Conservation (phyloP, 2,113 vertebrate species). For the Macquaria australasica region DNA sequence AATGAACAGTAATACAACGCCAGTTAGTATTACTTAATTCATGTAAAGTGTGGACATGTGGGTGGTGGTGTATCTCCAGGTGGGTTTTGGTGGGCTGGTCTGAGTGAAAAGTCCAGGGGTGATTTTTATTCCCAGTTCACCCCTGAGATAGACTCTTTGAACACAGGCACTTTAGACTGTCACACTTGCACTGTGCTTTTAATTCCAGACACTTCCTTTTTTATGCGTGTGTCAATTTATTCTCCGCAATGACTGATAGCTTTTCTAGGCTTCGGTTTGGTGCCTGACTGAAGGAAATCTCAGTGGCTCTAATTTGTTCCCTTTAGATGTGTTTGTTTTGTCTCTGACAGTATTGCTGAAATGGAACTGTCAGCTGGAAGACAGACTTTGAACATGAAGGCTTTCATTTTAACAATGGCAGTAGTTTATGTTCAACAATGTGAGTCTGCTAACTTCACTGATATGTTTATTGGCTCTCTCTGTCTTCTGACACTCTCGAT, state of each 20-base stretch:
- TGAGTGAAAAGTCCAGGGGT: not conserved
- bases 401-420: constrained; percentile 59
- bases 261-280: constrained; percentile 14
- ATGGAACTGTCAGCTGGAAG: constrained; percentile 58
- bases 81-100: not conserved
- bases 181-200: not conserved
- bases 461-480: constrained; percentile 52
- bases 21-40: not conserved
- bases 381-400: constrained; percentile 62
- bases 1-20: no score
- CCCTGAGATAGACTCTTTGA: not conserved
- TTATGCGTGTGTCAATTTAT: constrained; percentile 30
- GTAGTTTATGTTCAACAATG: constrained; percentile 51
- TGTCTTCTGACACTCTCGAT: constrained; percentile 4
- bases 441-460: constrained; percentile 37
- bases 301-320: constrained; percentile 57
- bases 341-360: constrained; percentile 52
- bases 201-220: constrained; percentile 18
- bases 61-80: not conserved
- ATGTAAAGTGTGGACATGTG: not conserved
- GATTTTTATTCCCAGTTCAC: not conserved
- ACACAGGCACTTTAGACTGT: not conserved
- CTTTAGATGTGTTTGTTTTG: constrained; percentile 63
- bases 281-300: constrained; percentile 36
- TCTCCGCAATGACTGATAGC: constrained; percentile 50